Base-by-base conservation (phyloP, 2,888 invertebrate species). In the Melikaiella ostensackeni region DNA sequence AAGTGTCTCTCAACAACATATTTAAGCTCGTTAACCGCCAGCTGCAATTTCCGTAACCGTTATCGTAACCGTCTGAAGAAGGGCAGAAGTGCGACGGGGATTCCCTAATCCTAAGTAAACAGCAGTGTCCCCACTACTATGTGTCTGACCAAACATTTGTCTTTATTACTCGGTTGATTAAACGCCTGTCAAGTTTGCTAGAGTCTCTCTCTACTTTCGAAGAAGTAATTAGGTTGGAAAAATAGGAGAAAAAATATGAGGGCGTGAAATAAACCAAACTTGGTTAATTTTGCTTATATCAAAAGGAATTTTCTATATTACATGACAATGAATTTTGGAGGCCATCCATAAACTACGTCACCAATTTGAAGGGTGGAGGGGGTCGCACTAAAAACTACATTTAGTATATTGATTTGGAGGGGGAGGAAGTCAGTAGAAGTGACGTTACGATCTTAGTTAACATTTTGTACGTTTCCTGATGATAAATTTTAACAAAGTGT, bases 111-210 rank as follows among this genome's bases (percentile, higher is more conserved):
- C 87, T 87, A 85, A 88, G 86, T 84, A 90, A 89, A 89, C 86
- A 21, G 80, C 76, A 84, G 75, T 74, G 66, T 75, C 50, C 30
- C 64, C 30, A 61, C 59, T 77, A 76, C 59, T 80, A 82, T 81
- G 86, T 85, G 88, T 84, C 88, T 88, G 87, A 89, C 90, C 90
- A 91, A 91, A 91, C 89, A 91, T 91, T 91, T 91, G 90, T 89
- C 89, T 89, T 88, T 84, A 88, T 87, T 86, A 86, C 89, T 89
- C 86, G 89, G 85, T 87, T 90, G 89, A 90, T 91, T 90, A 89
- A 89, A 87, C 89, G 86, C 84, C 84, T 80, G 85, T 82, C 79
- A 82, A 85, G 21, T 55, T 55, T 8, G n/a, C 9, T 6, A 21
- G 50, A 55, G 21, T 3, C 50, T 21, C 21, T n/a, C 9, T 21